Conservation (phyloP, 1,140 invertebrate genomes). For the Temnothorax nylanderi region DNA sequence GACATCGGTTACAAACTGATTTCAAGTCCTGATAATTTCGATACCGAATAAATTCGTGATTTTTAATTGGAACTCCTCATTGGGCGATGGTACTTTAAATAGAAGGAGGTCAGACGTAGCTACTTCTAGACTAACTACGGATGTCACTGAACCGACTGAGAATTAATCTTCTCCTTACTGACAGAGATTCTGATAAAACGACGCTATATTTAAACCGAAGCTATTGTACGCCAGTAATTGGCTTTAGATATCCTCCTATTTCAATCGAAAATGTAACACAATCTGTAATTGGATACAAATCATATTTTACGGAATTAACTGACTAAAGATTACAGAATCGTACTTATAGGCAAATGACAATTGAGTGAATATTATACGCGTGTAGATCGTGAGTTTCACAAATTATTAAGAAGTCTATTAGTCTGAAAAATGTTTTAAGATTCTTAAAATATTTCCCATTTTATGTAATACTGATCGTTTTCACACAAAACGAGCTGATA, state of each 20-base stretch:
- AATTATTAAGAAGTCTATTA: not conserved
- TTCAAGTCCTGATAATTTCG: not conserved
- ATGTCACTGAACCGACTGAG: conserved; percentile 70
- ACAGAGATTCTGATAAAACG: conserved; percentile 62
- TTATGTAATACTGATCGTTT: not conserved
- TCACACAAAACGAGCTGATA: not conserved
- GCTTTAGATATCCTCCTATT: conserved; percentile 30
- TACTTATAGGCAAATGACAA: not conserved
- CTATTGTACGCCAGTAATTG: conserved; percentile 42
- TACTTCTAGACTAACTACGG: conserved; percentile 72
- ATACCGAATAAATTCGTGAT: conserved; percentile 33
- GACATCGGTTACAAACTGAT: too few species aligned
- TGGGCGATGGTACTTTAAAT: conserved; percentile 66
- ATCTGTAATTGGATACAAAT: conserved; percentile 19
- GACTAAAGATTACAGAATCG: not conserved
- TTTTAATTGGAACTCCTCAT: conserved; percentile 60
- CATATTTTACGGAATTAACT: not conserved
- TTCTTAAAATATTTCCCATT: not conserved
- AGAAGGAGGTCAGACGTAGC: conserved; percentile 73
- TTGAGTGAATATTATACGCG: not conserved
- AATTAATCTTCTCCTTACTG: conserved; percentile 62
- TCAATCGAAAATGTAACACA: conserved; percentile 30
- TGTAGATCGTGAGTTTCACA: not conserved
- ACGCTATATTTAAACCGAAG: conserved; percentile 58
- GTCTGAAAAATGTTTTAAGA: not conserved